Conservation (phyloP, 2,888 invertebrate genomes). For the Danaus chrysippus region DNA sequence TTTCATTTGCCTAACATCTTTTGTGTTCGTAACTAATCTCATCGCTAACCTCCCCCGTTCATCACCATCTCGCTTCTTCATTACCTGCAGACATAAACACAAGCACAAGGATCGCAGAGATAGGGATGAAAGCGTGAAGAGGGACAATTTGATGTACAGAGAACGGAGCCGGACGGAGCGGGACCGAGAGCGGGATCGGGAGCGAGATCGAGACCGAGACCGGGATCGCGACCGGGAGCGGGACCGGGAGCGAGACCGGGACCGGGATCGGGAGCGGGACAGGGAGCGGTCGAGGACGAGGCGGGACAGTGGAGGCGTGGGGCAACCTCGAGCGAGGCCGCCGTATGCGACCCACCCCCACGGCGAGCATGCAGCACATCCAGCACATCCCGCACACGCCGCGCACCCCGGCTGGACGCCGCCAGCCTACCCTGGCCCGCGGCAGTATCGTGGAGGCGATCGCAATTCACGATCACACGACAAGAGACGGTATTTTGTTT, state of each 20-base stretch:
- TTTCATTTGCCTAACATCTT: conserved; percentile 20
- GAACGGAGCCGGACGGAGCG: conserved; percentile 69
- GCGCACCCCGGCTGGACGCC: conserved; percentile 52
- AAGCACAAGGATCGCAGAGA: conserved; percentile 73
- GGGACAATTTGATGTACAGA: conserved; percentile 76
- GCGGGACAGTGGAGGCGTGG: conserved; percentile 51
- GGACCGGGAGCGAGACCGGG: conserved; percentile 79
- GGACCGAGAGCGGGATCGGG: conserved; percentile 78
- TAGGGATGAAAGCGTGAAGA: conserved; percentile 70
- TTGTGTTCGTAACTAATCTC: conserved; percentile 29
- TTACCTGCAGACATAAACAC: conserved; percentile 74
- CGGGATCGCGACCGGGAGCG: conserved; percentile 73
- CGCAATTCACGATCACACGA: conserved; percentile 78
- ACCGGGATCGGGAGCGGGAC: conserved; percentile 76
- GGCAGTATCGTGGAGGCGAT: conserved; percentile 62
- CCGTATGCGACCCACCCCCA: conserved; percentile 44
- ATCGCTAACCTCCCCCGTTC: conserved; percentile 52
- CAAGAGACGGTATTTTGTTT: conserved; percentile 78
- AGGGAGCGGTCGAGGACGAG: conserved; percentile 75
- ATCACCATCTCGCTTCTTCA: conserved; percentile 70
- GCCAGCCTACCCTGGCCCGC: conserved; percentile 68
- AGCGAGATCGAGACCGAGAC: conserved; percentile 79
- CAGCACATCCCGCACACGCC: conserved; percentile 39
- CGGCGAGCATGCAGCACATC: conserved; percentile 35
- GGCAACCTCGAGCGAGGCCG: conserved; percentile 48